Conservation (phyloP, 2,888 invertebrate genomes). For the Drosophila bunnanda region DNA sequence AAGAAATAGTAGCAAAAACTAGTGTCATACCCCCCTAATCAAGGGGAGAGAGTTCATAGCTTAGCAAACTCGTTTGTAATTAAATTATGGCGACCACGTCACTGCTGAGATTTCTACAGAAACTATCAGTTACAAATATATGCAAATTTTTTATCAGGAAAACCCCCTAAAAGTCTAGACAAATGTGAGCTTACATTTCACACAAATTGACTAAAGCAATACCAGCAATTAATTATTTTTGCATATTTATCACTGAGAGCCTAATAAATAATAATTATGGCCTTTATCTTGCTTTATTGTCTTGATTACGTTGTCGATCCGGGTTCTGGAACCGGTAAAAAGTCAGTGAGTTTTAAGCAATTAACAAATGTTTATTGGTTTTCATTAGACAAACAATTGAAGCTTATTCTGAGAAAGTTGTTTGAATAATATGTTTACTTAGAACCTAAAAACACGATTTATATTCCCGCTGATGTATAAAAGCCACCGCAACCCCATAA, state of each 20-base stretch:
- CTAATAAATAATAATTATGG: conserved; percentile 58
- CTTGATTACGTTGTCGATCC: conserved; percentile 53
- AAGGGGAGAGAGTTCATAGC: background rate
- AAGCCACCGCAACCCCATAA: background rate
- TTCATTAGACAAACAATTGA: background rate
- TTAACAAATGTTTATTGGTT: conserved; percentile 18
- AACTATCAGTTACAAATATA: background rate
- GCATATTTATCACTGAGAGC: conserved; percentile 57
- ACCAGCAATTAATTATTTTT: conserved; percentile 59
- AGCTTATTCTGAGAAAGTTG: conserved; percentile 1
- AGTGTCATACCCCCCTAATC: background rate
- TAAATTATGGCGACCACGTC: conserved; percentile 19
- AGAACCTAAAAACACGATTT: background rate
- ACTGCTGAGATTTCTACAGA: conserved; percentile 9
- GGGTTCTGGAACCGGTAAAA: conserved; percentile 52
- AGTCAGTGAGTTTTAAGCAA: conserved; percentile 1
- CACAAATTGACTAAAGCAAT: conserved; percentile 16
- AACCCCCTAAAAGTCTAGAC: conserved; percentile 36
- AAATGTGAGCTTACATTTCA: conserved; percentile 49
- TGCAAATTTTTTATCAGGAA: conserved; percentile 20
- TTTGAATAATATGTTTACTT: background rate
- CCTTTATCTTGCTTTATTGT: conserved; percentile 11
- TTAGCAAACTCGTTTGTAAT: background rate
- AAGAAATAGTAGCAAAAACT: no score
- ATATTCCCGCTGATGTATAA: background rate